Conservation (phyloP, 2,888 invertebrate genomes). For the Steromphala cineraria region DNA sequence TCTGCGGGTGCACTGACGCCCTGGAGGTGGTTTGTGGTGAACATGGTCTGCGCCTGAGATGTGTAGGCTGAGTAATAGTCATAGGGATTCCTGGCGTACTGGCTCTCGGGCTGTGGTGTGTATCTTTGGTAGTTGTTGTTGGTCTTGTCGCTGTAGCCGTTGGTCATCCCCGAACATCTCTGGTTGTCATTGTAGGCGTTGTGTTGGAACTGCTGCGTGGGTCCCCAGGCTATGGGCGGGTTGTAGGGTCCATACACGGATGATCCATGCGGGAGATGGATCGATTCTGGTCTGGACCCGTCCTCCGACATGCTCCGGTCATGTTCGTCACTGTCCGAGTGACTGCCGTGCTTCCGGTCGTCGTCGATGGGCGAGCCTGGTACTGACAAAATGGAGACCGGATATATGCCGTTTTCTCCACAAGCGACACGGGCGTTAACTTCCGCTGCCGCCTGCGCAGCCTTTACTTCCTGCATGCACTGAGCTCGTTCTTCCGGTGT, state of each 20-base stretch:
- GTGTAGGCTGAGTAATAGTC: slow-evolving; percentile 19
- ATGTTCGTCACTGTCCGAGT: background rate
- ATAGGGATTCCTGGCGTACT: background rate
- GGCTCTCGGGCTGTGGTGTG: background rate
- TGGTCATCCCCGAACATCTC: slow-evolving; percentile 6
- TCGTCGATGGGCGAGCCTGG: background rate
- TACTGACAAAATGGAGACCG: background rate
- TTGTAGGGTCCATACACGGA: slow-evolving; percentile 36
- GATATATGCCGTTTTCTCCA: slow-evolving; percentile 27
- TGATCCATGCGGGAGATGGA: slow-evolving; percentile 21
- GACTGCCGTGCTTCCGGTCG: slow-evolving; percentile 13
- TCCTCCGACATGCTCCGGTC: slow-evolving; percentile 15
- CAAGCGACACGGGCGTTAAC: slow-evolving; percentile 1
- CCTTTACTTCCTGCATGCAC: slow-evolving; percentile 41
- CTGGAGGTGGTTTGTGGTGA: slow-evolving; percentile 7
- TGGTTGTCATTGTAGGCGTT: slow-evolving; percentile 9
- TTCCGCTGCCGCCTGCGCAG: slow-evolving; percentile 26
- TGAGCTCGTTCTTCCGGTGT: slow-evolving; percentile 46
- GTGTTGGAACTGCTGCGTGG: slow-evolving; percentile 1
- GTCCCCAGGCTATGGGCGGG: slow-evolving; percentile 35
- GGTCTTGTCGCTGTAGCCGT: slow-evolving; percentile 10
- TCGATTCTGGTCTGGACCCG: background rate
- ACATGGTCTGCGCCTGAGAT: slow-evolving; percentile 25
- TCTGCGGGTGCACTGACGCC: slow-evolving; percentile 17
- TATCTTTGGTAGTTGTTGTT: slow-evolving; percentile 19